A percentile compares a stretch with the other conserved stretches of the same genome.
phyloP scores from a whole-genome alignment of 2,797 vertebrate species.

The Limnodromus scolopaceus region DNA sequence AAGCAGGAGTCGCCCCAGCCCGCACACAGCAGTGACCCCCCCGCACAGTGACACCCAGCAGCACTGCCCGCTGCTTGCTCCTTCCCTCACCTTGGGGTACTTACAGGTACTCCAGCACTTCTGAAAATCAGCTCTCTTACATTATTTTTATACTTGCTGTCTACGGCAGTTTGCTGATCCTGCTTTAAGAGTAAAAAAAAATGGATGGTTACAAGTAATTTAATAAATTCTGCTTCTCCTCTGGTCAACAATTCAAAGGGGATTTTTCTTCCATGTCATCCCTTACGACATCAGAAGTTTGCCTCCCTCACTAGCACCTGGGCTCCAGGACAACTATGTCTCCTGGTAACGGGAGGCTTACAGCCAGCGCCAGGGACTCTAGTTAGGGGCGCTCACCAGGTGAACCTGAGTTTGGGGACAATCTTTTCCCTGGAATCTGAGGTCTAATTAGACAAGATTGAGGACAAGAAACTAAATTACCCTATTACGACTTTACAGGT shows the following conservation, averaged over 20 bases:
- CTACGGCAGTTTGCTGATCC: neutral
- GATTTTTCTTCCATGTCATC: neutral
- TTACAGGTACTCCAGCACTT: neutral
- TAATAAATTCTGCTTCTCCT: neutral
- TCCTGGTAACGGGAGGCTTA: neutral
- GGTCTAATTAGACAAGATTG: neutral
- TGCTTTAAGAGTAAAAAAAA: neutral
- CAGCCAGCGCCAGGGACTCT: neutral
- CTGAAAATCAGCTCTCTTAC: neutral
- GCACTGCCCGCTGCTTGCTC: neutral
- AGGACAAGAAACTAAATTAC: neutral
- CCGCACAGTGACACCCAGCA: neutral
- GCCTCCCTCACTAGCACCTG: neutral
- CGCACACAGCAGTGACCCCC: rapidly evolving
- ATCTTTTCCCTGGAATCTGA: neutral
- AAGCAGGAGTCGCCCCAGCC: neutral
- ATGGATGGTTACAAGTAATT: neutral
- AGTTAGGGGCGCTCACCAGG: neutral
- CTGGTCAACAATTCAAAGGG: neutral
- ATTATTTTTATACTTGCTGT: neutral
- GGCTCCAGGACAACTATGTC: neutral
- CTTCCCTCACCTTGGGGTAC: neutral
- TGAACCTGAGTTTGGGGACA: neutral
- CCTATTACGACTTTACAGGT: neutral
- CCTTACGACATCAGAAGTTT: neutral